Conservation (phyloP, 2,113 vertebrate genomes). For the Cyprinodon variegatus region DNA sequence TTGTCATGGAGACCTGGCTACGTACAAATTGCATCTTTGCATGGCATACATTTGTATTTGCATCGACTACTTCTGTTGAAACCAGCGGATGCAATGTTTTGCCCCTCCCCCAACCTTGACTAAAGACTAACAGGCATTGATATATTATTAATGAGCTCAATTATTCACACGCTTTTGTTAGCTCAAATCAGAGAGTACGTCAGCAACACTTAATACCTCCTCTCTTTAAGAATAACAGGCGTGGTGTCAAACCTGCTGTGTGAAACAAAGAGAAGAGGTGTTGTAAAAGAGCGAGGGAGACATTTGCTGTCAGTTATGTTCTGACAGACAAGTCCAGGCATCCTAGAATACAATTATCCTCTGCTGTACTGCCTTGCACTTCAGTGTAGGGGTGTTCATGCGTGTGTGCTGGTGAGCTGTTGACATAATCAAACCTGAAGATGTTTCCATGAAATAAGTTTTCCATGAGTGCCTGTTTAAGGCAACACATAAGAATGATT, state of each 20-base stretch:
- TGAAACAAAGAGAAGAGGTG: slow-evolving; percentile 44
- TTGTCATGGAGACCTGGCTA: slow-evolving; percentile 43
- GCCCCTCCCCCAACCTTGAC: not conserved
- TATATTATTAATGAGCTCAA: slow-evolving; percentile 4
- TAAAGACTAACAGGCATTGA: not conserved
- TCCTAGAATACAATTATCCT: slow-evolving; percentile 27
- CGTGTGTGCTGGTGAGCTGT: not conserved
- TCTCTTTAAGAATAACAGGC: slow-evolving; percentile 39
- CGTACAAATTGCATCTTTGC: slow-evolving; percentile 37
- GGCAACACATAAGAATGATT: not conserved
- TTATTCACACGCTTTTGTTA: slow-evolving; percentile 22
- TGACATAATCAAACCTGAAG: slow-evolving; percentile 15
- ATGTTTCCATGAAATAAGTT: not conserved
- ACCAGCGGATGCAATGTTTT: not conserved
- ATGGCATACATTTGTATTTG: slow-evolving; percentile 47
- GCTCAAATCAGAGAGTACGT: slow-evolving; percentile 21
- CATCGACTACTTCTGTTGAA: slow-evolving; percentile 18
- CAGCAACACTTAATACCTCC: slow-evolving; percentile 20
- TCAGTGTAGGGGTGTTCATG: not conserved
- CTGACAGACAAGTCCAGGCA: slow-evolving; percentile 52
- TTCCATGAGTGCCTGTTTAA: not conserved
- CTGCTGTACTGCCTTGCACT: not conserved
- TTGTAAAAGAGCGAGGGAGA: slow-evolving; percentile 19
- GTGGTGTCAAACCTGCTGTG: slow-evolving; percentile 50
- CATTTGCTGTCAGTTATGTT: slow-evolving; percentile 28